Percentiles rank a stretch among this genome's conserved stretches.
These are phyloP conservation scores for Apocheima hispidaria DNA, from an alignment of 2,888 invertebrate genomes.

Conservation along the genomic window DNA sequence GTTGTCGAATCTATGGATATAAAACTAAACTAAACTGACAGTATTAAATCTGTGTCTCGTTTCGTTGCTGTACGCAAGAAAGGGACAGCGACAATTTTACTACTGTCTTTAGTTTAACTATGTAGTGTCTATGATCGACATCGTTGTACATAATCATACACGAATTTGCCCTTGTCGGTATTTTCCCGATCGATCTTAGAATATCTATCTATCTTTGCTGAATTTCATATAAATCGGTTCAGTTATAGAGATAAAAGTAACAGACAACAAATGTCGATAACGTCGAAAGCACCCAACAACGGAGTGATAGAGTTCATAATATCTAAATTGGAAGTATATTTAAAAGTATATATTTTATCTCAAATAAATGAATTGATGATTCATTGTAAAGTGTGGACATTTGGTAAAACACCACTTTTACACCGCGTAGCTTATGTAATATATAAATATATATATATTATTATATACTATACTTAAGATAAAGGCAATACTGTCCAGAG, in stretches of 20 bases:
- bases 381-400: conserved; percentile 35
- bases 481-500: conserved; percentile 9
- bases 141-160: background rate
- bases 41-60: background rate
- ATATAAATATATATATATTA: conserved; percentile 19
- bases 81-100: background rate
- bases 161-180: conserved; percentile 10
- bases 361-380: conserved; percentile 14
- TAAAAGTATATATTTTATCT: conserved; percentile 18
- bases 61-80: background rate
- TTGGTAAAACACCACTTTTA: conserved; percentile 36
- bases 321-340: conserved; percentile 19
- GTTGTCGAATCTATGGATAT: background rate
- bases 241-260: background rate
- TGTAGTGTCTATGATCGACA: background rate
- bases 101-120: background rate
- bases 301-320: conserved; percentile 35
- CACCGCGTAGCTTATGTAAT: conserved; percentile 18
- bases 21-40: background rate
- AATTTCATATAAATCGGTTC: background rate
- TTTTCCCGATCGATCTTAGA: background rate
- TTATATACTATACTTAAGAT: conserved; percentile 10
- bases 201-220: conserved; percentile 5
- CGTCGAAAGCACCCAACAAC: conserved; percentile 12
- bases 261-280: conserved; percentile 11